Base-by-base conservation (phyloP, 2,888 invertebrate species). In the Theretra japonica region DNA sequence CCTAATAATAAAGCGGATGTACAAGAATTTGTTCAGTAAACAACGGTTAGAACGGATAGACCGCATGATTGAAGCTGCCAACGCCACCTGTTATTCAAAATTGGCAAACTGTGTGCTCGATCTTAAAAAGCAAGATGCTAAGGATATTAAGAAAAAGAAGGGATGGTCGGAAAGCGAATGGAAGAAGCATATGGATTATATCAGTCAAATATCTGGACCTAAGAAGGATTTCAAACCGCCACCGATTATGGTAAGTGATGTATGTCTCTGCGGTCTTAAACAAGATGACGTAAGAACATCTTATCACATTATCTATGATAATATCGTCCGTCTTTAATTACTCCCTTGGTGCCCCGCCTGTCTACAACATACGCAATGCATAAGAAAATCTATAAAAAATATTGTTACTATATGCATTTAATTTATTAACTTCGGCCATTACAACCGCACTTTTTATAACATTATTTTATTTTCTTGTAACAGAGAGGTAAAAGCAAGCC, bases 151-250 rank as follows among this genome's bases (percentile, higher is more conserved):
- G 77, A 92, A 89, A 81, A 92, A 88, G 75, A 82, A 80, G 5
- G 89, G 86, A 0, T 94, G 94, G 93, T 80, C 88, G 0, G 89
- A 91, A 73, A 86, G 86, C 25, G 93, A 93, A 4, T 94, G 94
- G 93, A 93, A 92, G 80, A 92, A 92, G 72, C 94, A 93, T 72
- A 92, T 92, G 92, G 93, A 94, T 15, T 90, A 94, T 56, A 91
- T 94, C 50, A 75, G 80, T 5, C 88, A 88, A 72, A 90, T 94
- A 3, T 85, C 94, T 4, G 83, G 72, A 6, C 91, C 94, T 0
- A 91, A 82, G 77, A 86, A 75, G 71, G 77, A 86, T 60, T 89
- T 85, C 60, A 70, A 71, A 50, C 86, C 89, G 0, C 78, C 82
- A 2, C 83, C 85, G 0, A 59, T 86, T 5, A 81, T 80, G 82